phyloP scores from a whole-genome alignment of 1,140 invertebrate species.

The Drosophila pallidifrons region DNA sequence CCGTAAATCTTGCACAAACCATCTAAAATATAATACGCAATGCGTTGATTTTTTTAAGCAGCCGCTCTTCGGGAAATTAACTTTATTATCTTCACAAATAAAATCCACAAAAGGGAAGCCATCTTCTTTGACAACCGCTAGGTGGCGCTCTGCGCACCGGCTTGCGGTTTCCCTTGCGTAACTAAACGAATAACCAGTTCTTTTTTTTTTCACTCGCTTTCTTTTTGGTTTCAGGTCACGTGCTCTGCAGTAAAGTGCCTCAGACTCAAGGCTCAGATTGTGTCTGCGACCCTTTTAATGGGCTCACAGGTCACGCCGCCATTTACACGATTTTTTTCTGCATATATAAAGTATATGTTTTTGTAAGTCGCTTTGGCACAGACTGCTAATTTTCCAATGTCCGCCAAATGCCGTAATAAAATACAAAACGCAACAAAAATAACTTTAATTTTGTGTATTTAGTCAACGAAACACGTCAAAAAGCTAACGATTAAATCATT shows the following conservation, averaged over 20 bases:
- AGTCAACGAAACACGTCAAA: not conserved
- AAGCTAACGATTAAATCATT: not conserved
- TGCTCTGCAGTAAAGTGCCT: constrained; percentile 60
- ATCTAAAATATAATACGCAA: constrained; percentile 69
- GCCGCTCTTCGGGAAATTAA: constrained; percentile 65
- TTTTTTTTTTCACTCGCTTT: constrained; percentile 10
- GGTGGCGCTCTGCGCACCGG: constrained; percentile 28
- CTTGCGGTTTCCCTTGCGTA: constrained; percentile 55
- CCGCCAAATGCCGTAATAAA: not conserved
- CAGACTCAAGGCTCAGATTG: constrained; percentile 26
- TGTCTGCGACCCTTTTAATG: constrained; percentile 79
- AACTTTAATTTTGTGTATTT: constrained; percentile 18
- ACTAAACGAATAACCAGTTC: constrained; percentile 8
- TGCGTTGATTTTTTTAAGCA: constrained; percentile 59
- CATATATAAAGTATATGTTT: constrained; percentile 17
- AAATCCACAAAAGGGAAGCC: constrained; percentile 54
- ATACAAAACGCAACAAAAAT: not conserved
- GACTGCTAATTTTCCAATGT: constrained; percentile 65
- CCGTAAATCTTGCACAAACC: constrained; percentile 66
- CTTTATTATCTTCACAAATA: constrained; percentile 67
- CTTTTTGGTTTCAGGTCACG: constrained; percentile 72
- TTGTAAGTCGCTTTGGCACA: constrained; percentile 30
- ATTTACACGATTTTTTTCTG: constrained; percentile 72
- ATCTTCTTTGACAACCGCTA: constrained; percentile 21
- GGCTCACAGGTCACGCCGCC: constrained; percentile 63